These are phyloP conservation scores for Cladopsammia gracilis DNA, from an alignment of 64 coral and sea anemone species.

Conservation along the genomic window DNA sequence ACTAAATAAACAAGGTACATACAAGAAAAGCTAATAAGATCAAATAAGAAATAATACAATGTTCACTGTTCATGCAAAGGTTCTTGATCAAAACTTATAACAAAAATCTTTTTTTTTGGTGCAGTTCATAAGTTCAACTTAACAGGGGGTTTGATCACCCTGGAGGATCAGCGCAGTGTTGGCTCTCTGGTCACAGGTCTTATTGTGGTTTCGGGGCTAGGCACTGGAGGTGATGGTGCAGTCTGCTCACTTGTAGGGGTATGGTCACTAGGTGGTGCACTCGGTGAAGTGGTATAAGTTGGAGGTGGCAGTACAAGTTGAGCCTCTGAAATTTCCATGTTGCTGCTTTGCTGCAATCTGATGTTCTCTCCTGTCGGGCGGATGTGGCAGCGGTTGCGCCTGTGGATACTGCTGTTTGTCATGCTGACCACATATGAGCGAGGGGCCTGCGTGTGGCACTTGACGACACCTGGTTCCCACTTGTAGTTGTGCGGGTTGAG, in stretches of 20 bases:
- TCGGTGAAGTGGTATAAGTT: not conserved
- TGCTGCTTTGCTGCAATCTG: not conserved
- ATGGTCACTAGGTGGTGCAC: not conserved
- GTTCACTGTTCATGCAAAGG: too few relatives aligned
- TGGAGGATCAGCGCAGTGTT: not conserved
- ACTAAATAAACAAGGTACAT: too few relatives aligned
- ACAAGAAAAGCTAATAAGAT: too few relatives aligned
- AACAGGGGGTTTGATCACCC: not conserved
- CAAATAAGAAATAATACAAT: too few relatives aligned
- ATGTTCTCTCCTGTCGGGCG: not conserved
- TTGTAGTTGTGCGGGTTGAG: conserved; percentile 45
- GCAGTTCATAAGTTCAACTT: not conserved
- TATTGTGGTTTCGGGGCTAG: not conserved
- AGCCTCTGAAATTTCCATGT: not conserved
- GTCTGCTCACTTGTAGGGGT: not conserved
- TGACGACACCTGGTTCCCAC: conserved; percentile 64
- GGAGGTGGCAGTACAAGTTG: not conserved
- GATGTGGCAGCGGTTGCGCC: not conserved
- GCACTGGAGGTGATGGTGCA: not conserved
- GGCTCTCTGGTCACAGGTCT: not conserved
- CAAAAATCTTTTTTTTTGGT: not conserved
- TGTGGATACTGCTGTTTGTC: not conserved
- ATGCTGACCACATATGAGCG: conserved; percentile 21
- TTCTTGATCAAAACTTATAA: too few relatives aligned
- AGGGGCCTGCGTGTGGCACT: conserved; percentile 10